These are phyloP conservation scores for Augiades crinisus DNA, from an alignment of 2,888 invertebrate species.

Conservation along the genomic window DNA sequence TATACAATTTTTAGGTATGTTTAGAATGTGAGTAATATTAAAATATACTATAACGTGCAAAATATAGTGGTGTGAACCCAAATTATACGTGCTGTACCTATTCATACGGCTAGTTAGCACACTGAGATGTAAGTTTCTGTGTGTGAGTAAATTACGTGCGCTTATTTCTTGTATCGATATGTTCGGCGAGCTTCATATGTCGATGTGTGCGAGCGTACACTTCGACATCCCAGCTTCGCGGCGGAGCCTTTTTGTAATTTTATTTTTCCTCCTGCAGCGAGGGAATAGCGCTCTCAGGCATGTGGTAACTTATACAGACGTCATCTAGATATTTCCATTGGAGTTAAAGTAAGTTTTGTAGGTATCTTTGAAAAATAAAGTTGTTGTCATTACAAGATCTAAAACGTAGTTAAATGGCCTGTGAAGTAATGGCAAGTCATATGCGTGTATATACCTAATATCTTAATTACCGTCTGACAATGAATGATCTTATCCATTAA, in stretches of 20 bases:
- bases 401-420: not conserved
- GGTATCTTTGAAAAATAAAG: not conserved
- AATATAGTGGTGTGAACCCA: slow-evolving; percentile 16
- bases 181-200: slow-evolving; percentile 53
- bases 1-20: slow-evolving; percentile 6
- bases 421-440: no score
- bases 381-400: not conserved
- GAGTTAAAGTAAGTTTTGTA: not conserved
- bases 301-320: slow-evolving; percentile 28
- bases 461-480: slow-evolving; percentile 12
- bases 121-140: slow-evolving; percentile 32
- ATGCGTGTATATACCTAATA: not conserved
- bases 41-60: not conserved
- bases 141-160: slow-evolving; percentile 61
- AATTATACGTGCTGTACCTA: slow-evolving; percentile 20
- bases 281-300: slow-evolving; percentile 51
- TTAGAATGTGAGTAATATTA: slow-evolving; percentile 12
- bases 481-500: slow-evolving; percentile 19
- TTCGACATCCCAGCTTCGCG: slow-evolving; percentile 53
- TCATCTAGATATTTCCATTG: slow-evolving; percentile 14
- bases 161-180: slow-evolving; percentile 55
- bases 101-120: slow-evolving; percentile 29
- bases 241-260: slow-evolving; percentile 73
- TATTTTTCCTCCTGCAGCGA: slow-evolving; percentile 71
- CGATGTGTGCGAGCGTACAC: slow-evolving; percentile 59